Base-by-base conservation (phyloP, 1,140 invertebrate genomes). In the Magallana gigas region DNA sequence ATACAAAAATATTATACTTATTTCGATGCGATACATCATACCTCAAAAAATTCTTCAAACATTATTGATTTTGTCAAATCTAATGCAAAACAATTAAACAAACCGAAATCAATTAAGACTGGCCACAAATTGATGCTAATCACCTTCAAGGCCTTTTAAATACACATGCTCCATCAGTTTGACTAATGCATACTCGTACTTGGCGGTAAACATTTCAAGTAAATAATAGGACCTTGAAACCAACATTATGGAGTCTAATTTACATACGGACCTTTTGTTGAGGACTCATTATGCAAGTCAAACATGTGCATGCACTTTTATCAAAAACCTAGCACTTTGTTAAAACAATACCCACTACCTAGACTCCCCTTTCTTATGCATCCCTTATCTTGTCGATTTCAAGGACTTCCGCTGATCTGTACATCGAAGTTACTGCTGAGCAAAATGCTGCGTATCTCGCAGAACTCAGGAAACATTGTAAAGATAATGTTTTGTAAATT, bases 211-310 rank as follows among this genome's bases (percentile, higher is more conserved):
- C 68, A 76, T 12, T 23, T 18, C 7, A 76, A 29, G 23, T 76
- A 76, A 76, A 76, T 76, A 76, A 76, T 29, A 76, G 23, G 23
- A 76, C 68, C 68, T 76, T 36, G 68, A 12, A 29, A 76, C 18
- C 4, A 12, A 12, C 36, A 12, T 29, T 29, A 36, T 11, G 12
- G 18, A 12, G 23, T 48, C 36, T 48, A 48, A 48, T 48, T 48
- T 48, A 76, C 18, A 76, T 23, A 71, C n/a, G 0, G 29, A 71
- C 23, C 9, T 18, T 36, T 76, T 29, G 68, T 29, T 29, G 68
- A 76, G 23, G 12, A 29, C 8, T 76, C 8, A 23, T 36, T 76
- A 29, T 76, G 68, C 68, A 76, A 12, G 60, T 29, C 14, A 68
- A 76, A 48, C 23, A 76, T 23, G 68, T 23, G 23, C 68, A 76